Evolutionary conservation across 1,140 invertebrate genomes (phyloP), one percentile per base, ranked within the genome.

Genomic region (Diachasmimorpha longicaudata): DNA sequence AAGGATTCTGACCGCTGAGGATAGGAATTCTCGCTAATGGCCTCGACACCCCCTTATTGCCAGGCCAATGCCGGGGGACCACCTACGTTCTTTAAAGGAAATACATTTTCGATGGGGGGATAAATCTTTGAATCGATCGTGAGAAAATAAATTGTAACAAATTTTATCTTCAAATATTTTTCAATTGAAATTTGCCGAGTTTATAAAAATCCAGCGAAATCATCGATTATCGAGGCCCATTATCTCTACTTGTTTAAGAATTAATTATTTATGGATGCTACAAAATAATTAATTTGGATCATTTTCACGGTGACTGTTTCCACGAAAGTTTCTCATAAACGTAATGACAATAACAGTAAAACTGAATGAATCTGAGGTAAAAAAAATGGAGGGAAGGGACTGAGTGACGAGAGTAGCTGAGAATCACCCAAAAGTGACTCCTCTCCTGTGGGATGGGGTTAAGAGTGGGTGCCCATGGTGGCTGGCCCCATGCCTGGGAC

Each of bases 11-110:
- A 82, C 79, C 83, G 78, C 81, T 79, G 31, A 68, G 83, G 84
- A 85, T 81, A 79, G 85, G 84, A 81, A 85, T 76, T 66, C 80
- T 82, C 84, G 84, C 86, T 88, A 88, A 88, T 88, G 86, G 85
- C 86, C 82, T 81, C 85, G 82, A 88, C 86, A 85, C 85, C 84
- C 82, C 80, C 81, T 81, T 80, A 81, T 81, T 82, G 80, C 79
- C 31, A 6, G 31, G 58, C 21, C 58, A 39, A 39, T 39, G 31
- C 36, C 31, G n/a, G 79, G 73, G 75, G 83, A 83, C 83, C 83
- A 85, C 84, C 83, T 85, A 84, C 81, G 79, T 75, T 52, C 80
- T 81, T 68, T 73, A 63, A 63, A 73, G 52, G 70, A 72, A 72
- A 72, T 72, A 52, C 70, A 58, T 73, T 63, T 37, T 72, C 52